These are phyloP conservation scores for Cybosia mesomella DNA, from an alignment of 2,888 invertebrate genomes.

Conservation along the genomic window DNA sequence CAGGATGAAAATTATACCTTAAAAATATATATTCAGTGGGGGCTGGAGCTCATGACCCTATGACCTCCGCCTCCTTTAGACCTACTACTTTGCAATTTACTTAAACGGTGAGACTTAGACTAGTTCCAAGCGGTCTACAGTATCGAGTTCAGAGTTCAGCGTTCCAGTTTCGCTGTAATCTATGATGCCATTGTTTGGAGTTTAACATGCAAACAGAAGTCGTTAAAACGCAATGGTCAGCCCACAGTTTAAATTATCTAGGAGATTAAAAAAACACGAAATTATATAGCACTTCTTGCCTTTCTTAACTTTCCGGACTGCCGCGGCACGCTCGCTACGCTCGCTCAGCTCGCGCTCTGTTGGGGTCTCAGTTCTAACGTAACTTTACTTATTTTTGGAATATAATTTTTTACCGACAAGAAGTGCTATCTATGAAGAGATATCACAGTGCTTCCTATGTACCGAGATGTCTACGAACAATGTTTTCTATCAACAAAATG, in stretches of 20 bases:
- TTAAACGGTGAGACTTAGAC: not conserved
- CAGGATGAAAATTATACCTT: not conserved
- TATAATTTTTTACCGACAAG: too few relatives aligned
- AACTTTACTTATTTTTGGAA: too few relatives aligned
- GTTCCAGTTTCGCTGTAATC: constrained; percentile 1
- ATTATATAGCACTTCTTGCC: too few relatives aligned
- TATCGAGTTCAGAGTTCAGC: constrained; percentile 2
- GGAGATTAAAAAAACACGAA: not conserved
- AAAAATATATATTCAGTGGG: too few relatives aligned
- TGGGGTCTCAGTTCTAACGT: too few relatives aligned
- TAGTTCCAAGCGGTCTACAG: not conserved
- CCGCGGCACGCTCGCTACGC: too few relatives aligned
- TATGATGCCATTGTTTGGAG: constrained; percentile 2
- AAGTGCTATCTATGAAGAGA: too few relatives aligned
- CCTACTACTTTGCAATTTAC: not conserved
- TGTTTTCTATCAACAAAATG: too few relatives aligned
- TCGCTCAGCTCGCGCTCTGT: too few relatives aligned
- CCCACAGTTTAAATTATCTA: not conserved
- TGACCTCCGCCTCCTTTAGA: not conserved
- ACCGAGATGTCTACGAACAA: too few relatives aligned
- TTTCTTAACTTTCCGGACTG: too few relatives aligned
- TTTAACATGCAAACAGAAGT: not conserved
- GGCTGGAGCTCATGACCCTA: not conserved
- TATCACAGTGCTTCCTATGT: too few relatives aligned
- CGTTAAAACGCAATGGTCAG: not conserved